These are phyloP conservation scores for Chlorocebus sabaeus DNA, from an alignment of 2,113 vertebrate genomes.

Conservation along the genomic window DNA sequence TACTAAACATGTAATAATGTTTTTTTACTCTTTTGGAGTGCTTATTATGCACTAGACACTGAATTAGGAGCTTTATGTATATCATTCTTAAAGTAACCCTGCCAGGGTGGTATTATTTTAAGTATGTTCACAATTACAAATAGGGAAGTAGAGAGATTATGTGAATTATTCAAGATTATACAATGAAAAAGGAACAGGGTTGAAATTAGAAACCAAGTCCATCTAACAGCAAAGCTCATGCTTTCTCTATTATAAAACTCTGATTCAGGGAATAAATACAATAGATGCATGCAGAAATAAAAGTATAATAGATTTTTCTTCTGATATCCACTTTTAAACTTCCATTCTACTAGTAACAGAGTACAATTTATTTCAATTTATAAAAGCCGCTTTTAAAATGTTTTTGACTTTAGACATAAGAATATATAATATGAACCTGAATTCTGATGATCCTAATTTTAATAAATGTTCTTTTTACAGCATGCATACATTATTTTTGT, in stretches of 20 bases:
- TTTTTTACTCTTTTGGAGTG: background rate
- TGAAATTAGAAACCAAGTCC: background rate
- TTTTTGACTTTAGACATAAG: background rate
- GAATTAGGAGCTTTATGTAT: background rate
- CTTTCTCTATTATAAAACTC: background rate
- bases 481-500: background rate
- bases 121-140: background rate
- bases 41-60: background rate
- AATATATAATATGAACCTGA: background rate
- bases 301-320: background rate
- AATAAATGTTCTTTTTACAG: background rate
- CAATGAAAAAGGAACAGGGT: background rate
- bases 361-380: background rate
- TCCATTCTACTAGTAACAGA: background rate
- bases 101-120: background rate
- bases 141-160: background rate
- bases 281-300: background rate
- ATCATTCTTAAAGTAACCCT: background rate
- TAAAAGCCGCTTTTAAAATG: background rate
- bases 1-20: background rate
- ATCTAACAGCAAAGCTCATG: background rate
- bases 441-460: background rate
- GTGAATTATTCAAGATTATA: background rate
- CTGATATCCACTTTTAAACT: background rate
- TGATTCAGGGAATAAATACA: background rate